phyloP scores from a whole-genome alignment of 2,888 invertebrate species.

The Mechanitis messenoides region DNA sequence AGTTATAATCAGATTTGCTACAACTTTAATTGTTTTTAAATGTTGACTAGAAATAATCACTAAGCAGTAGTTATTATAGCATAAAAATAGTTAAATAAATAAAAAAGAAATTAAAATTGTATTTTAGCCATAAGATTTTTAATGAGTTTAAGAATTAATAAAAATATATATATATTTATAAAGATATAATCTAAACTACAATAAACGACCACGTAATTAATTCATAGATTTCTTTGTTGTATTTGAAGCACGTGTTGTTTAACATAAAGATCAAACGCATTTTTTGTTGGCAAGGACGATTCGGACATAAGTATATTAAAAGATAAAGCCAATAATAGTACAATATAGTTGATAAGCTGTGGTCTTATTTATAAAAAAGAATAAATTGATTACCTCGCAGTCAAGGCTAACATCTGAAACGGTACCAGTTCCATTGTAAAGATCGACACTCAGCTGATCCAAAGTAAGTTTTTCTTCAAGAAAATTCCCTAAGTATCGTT shows the following conservation, averaged over 20 bases:
- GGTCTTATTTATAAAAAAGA: slow-evolving; percentile 17
- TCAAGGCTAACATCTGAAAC: slow-evolving; percentile 93
- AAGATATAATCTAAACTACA: neutral
- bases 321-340: slow-evolving; percentile 8
- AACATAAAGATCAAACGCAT: slow-evolving; percentile 53
- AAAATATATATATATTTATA: too few relatives aligned
- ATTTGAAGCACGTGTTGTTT: slow-evolving; percentile 59
- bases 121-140: slow-evolving; percentile 3
- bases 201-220: slow-evolving; percentile 3
- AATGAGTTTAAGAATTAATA: neutral
- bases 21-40: neutral
- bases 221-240: slow-evolving; percentile 24
- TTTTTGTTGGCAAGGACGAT: slow-evolving; percentile 46
- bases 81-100: too few relatives aligned
- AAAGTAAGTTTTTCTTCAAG: slow-evolving; percentile 93
- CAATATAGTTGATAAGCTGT: slow-evolving; percentile 11
- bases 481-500: slow-evolving; percentile 95
- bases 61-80: too few relatives aligned
- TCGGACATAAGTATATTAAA: slow-evolving; percentile 9
- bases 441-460: slow-evolving; percentile 94
- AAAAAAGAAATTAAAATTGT: too few relatives aligned
- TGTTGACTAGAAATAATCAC: too few relatives aligned
- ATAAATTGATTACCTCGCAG: slow-evolving; percentile 83
- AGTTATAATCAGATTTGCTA: neutral
- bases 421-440: slow-evolving; percentile 93